Conservation (phyloP, 2,797 vertebrate genomes). For the Enteromius unitaeniatus region DNA sequence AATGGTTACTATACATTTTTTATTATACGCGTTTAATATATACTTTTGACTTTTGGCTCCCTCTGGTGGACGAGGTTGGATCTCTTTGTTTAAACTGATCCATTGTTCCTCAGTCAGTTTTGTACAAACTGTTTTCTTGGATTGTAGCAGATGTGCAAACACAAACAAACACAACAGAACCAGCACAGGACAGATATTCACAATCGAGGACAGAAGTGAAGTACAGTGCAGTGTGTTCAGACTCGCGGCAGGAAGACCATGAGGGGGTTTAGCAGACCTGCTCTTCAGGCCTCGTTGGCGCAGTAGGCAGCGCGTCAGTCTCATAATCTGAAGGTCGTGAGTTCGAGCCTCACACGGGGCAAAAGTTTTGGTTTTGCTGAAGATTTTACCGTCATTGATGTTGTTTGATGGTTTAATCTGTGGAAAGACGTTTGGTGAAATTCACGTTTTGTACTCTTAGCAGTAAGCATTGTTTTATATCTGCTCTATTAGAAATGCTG, state of each 20-base stretch:
- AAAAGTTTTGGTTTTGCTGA: not conserved
- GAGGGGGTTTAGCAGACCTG: rapidly evolving
- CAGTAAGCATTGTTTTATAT: not conserved
- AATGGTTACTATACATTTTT: too few relatives aligned
- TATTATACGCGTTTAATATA: not conserved
- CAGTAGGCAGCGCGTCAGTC: conserved; percentile 38
- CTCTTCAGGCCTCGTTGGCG: conserved; percentile 36
- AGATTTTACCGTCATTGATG: rapidly evolving
- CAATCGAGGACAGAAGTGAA: not conserved
- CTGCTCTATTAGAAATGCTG: not conserved
- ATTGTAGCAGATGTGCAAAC: not conserved
- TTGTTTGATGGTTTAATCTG: not conserved
- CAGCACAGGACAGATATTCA: not conserved
- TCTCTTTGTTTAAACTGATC: not conserved
- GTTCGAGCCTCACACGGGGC: conserved; percentile 64
- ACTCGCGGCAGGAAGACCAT: not conserved
- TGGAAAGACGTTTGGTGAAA: not conserved
- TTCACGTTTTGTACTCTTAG: not conserved
- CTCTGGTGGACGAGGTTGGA: not conserved
- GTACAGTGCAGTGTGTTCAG: not conserved
- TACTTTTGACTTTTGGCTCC: not conserved
- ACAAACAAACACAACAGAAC: not conserved
- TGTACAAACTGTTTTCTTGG: not conserved
- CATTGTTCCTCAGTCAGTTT: not conserved
- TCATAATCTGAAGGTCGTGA: conserved; percentile 64